phyloP scores from a whole-genome alignment of 2,797 vertebrate genomes.

The Malacoctenus gilli region DNA sequence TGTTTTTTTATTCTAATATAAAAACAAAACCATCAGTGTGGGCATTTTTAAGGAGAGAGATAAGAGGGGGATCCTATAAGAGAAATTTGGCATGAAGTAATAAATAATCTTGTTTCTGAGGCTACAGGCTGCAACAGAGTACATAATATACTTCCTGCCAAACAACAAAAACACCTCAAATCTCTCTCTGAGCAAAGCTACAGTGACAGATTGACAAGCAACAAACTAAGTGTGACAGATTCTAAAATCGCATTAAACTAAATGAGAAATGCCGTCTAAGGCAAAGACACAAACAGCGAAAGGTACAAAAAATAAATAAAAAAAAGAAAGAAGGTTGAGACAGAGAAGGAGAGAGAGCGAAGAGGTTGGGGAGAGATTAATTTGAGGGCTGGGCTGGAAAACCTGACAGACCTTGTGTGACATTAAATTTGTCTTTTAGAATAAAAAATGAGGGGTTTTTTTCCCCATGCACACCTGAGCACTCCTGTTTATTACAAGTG shows the following conservation, averaged over 20 bases:
- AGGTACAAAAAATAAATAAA: too few relatives aligned
- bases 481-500: conserved; percentile 47
- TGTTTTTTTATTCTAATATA: too few relatives aligned
- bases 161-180: conserved; percentile 70
- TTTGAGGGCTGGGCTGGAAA: conserved; percentile 68
- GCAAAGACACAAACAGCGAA: conserved; percentile 58
- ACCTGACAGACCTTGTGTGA: conserved; percentile 78
- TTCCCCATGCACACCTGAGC: conserved; percentile 65
- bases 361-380: conserved; percentile 66
- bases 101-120: conserved; percentile 41
- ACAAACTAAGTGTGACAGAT: conserved; percentile 80
- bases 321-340: conserved; percentile 53
- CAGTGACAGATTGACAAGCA: conserved; percentile 75
- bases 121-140: conserved; percentile 45
- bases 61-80: not conserved
- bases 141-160: conserved; percentile 56
- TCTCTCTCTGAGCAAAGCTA: conserved; percentile 62
- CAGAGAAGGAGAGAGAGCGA: conserved; percentile 52
- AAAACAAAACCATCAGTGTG: too few relatives aligned
- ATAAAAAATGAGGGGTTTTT: conserved; percentile 42
- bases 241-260: conserved; percentile 81
- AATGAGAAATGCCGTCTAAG: conserved; percentile 67
- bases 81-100: conserved; percentile 4
- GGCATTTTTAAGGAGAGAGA: too few relatives aligned
- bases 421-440: conserved; percentile 78